Evolutionary conservation across 2,888 invertebrate species (phyloP).

Genomic region (Andrena dorsata): DNA sequence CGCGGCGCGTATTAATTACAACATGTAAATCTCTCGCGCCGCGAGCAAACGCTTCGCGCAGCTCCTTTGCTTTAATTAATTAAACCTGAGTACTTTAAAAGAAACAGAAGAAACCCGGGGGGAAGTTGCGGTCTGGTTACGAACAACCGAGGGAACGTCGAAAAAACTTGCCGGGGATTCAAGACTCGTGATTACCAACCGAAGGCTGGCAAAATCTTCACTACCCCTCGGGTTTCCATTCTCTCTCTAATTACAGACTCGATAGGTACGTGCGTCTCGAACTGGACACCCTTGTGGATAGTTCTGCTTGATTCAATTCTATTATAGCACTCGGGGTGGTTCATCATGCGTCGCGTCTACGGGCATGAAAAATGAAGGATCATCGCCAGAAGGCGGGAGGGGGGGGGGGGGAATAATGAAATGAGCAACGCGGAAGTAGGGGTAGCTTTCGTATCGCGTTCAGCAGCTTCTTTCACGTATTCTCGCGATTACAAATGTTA

Average conservation of each 20-base stretch:
- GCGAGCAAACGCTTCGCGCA: conserved; percentile 10
- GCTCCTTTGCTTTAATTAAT: conserved; percentile 41
- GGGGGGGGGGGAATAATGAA: not conserved
- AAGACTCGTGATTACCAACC: conserved; percentile 16
- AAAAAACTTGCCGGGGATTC: conserved; percentile 12
- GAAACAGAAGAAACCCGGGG: not conserved
- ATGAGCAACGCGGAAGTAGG: not conserved
- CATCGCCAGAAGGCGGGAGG: not conserved
- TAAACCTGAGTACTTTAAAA: conserved; percentile 12
- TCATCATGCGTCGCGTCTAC: not conserved
- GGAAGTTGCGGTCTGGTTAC: conserved; percentile 1
- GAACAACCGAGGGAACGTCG: not conserved
- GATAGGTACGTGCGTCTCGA: not conserved
- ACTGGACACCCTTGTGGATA: not conserved
- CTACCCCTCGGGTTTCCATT: not conserved
- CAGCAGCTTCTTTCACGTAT: not conserved
- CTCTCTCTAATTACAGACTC: not conserved
- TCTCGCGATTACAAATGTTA: conserved; percentile 54
- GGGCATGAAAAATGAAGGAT: conserved; percentile 23
- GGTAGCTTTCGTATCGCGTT: not conserved
- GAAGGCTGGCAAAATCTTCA: not conserved
- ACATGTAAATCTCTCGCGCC: conserved; percentile 24
- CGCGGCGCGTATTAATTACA: conserved; percentile 32
- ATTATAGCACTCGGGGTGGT: not conserved
- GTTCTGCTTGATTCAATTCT: not conserved